These are phyloP conservation scores for Stictocephala bisonia DNA, from an alignment of 2,888 invertebrate species.

Conservation along the genomic window DNA sequence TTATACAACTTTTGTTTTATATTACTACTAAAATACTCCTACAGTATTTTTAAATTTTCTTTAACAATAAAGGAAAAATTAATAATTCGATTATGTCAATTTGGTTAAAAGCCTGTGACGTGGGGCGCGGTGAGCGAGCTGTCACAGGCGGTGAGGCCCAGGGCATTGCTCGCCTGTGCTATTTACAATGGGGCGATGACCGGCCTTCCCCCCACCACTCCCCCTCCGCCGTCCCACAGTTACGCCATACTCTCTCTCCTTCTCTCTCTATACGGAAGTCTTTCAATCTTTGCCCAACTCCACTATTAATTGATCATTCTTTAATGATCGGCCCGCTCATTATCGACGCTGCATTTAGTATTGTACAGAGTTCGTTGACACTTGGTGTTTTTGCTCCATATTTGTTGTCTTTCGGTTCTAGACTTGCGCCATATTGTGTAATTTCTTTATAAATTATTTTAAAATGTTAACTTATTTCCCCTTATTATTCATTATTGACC, in stretches of 20 bases:
- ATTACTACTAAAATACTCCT: too few relatives aligned
- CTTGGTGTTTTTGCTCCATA: too few relatives aligned
- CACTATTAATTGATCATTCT: constrained; percentile 15
- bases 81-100: too few relatives aligned
- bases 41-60: too few relatives aligned
- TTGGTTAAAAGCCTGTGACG: not conserved
- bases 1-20: too few relatives aligned
- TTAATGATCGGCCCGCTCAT: constrained; percentile 6
- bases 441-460: too few relatives aligned
- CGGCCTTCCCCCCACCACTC: constrained; percentile 54
- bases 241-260: not conserved
- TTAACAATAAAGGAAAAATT: not conserved
- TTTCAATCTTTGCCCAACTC: constrained; percentile 9
- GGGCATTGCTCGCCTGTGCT: constrained; percentile 43
- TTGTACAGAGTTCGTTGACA: too few relatives aligned
- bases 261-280: constrained; percentile 25
- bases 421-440: too few relatives aligned
- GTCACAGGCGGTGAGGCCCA: not conserved
- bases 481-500: too few relatives aligned
- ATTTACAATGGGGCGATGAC: constrained; percentile 52
- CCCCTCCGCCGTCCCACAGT: constrained; percentile 20
- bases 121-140: constrained; percentile 22
- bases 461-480: too few relatives aligned
- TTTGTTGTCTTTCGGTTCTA: too few relatives aligned
- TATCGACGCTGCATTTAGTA: too few relatives aligned